Conservation (phyloP, 2,888 invertebrate species). For the Schizaphis graminum region DNA sequence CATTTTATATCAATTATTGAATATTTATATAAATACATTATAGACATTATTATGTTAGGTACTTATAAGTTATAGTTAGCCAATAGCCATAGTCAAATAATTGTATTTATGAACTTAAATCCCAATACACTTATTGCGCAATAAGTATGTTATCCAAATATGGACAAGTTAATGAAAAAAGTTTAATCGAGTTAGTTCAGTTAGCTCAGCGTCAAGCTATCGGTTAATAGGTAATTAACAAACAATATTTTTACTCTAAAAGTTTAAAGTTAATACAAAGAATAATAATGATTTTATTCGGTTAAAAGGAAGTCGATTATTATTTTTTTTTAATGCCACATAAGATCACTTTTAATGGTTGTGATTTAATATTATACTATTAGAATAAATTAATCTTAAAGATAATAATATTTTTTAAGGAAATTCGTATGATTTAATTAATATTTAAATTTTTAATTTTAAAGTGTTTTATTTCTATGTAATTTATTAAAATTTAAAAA, state of each 20-base stretch:
- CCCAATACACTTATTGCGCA: not conserved
- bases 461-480: not conserved
- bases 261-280: not conserved
- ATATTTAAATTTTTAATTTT: not conserved
- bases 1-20: too few relatives aligned
- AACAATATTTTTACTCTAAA: not conserved
- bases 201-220: not conserved
- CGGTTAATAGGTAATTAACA: not conserved
- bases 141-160: constrained; percentile 12
- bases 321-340: not conserved
- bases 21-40: too few relatives aligned
- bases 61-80: not conserved
- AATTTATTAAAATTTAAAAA: not conserved
- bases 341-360: too few relatives aligned
- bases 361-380: too few relatives aligned
- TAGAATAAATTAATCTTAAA: too few relatives aligned
- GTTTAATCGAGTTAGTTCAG: not conserved
- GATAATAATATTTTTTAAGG: not conserved
- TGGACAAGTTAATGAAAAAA: not conserved
- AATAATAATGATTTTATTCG: not conserved
- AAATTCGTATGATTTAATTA: not conserved
- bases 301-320: not conserved
- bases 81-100: not conserved
- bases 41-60: too few relatives aligned
- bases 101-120: not conserved